These are phyloP conservation scores for Bovichtus variegatus DNA, from an alignment of 2,797 vertebrate genomes.

Conservation along the genomic window DNA sequence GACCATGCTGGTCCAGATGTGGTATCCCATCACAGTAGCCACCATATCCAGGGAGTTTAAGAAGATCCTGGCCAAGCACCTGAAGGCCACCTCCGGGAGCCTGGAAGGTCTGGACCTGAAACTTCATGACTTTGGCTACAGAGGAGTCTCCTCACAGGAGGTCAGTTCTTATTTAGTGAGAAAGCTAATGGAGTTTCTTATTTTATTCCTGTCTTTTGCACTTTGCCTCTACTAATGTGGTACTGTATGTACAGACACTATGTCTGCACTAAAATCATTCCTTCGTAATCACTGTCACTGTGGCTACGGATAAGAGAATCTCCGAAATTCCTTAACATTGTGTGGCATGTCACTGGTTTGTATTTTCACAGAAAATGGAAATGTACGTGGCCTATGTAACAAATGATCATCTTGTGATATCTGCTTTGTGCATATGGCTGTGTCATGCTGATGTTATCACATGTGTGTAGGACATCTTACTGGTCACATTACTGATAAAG, in stretches of 20 bases:
- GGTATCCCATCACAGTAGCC: constrained; percentile 88
- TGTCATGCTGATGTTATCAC: background rate
- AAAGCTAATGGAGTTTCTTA: background rate
- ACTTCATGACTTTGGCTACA: constrained; percentile 87
- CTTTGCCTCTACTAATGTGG: background rate
- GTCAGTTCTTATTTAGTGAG: constrained; percentile 49
- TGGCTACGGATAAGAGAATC: too few relatives aligned
- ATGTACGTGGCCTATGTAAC: background rate
- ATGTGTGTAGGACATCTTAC: background rate
- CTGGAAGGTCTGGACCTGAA: constrained; percentile 85
- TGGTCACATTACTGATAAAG: background rate
- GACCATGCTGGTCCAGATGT: constrained; percentile 89
- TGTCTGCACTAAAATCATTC: background rate
- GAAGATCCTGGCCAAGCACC: constrained; percentile 86
- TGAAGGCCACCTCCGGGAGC: constrained; percentile 83
- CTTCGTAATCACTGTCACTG: background rate
- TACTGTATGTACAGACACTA: background rate
- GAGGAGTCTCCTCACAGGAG: constrained; percentile 88
- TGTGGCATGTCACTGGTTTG: background rate
- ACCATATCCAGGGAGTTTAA: constrained; percentile 88
- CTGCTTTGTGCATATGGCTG: background rate
- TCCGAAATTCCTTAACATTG: background rate
- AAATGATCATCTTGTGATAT: background rate
- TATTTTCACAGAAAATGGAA: background rate
- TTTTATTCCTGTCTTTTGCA: background rate